phyloP scores from a whole-genome alignment of 1,140 invertebrate genomes.

The Catajapyx aquilonaris region DNA sequence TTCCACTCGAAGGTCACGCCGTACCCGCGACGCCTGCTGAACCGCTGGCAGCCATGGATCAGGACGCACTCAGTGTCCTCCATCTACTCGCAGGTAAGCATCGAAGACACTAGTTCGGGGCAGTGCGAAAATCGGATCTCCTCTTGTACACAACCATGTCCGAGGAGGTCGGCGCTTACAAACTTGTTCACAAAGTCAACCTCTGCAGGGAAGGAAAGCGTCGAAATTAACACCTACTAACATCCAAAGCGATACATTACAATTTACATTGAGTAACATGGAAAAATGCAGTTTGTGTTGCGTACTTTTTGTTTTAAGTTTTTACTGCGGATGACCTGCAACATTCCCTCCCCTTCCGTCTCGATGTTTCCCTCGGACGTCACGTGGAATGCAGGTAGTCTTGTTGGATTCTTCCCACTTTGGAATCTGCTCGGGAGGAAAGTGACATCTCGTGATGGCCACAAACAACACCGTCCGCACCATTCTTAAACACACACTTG shows the following conservation, averaged over 20 bases:
- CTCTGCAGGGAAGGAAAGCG: too few species aligned
- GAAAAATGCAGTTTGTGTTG: too few species aligned
- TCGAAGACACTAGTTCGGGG: slow-evolving; percentile 73
- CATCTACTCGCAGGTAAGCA: slow-evolving; percentile 71
- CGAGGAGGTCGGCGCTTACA: slow-evolving; percentile 78
- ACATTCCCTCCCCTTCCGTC: slow-evolving; percentile 51
- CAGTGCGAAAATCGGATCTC: slow-evolving; percentile 94
- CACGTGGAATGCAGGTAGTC: slow-evolving; percentile 46
- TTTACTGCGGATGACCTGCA: slow-evolving; percentile 55
- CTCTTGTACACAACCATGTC: slow-evolving; percentile 82
- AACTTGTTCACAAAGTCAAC: slow-evolving; percentile 93
- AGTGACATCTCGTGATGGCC: slow-evolving; percentile 51
- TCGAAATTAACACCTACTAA: too few species aligned
- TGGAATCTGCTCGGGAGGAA: slow-evolving; percentile 32
- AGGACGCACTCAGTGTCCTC: slow-evolving; percentile 65
- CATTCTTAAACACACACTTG: too few species aligned
- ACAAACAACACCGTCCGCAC: slow-evolving; percentile 56
- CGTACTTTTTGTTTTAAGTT: slow-evolving; percentile 14
- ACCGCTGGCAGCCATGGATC: slow-evolving; percentile 54
- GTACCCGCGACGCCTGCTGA: too few species aligned
- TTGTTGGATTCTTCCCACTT: slow-evolving; percentile 37
- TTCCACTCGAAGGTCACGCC: slow-evolving; percentile 63
- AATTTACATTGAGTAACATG: too few species aligned
- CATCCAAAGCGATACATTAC: too few species aligned
- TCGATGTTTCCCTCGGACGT: slow-evolving; percentile 62